These are phyloP conservation scores for Caenorhabditis angaria DNA, from an alignment of 2,888 invertebrate species.

Conservation along the genomic window DNA sequence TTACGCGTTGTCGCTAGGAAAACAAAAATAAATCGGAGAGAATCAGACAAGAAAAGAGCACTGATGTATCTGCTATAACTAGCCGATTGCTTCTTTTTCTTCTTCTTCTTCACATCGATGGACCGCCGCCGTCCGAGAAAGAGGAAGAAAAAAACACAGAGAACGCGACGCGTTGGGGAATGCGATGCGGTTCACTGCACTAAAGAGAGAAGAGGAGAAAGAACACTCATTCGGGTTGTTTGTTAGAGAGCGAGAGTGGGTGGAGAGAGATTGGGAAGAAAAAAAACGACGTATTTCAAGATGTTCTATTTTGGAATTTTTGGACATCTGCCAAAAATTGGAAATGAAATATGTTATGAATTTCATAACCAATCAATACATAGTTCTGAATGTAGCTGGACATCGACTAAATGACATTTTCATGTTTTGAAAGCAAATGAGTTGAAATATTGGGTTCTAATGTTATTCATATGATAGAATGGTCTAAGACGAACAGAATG, in stretches of 20 bases:
- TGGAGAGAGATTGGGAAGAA: not conserved
- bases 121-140: constrained; percentile 22
- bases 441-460: no score
- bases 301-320: not conserved
- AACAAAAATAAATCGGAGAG: constrained; percentile 15
- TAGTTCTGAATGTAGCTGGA: no score
- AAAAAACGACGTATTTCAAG: not conserved
- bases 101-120: no score
- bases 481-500: no score
- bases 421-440: no score
- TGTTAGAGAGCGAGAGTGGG: not conserved
- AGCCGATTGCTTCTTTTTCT: constrained; percentile 29
- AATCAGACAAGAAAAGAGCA: constrained; percentile 45
- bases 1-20: constrained; percentile 6
- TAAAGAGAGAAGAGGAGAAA: constrained; percentile 31
- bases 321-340: not conserved
- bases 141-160: constrained; percentile 29
- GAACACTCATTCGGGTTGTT: constrained; percentile 10
- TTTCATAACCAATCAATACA: no score
- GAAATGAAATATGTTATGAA: no score
- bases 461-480: no score
- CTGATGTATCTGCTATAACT: constrained; percentile 35
- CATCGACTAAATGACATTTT: no score
- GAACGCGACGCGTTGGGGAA: constrained; percentile 31
- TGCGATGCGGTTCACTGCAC: constrained; percentile 47